Evolutionary conservation across 2,888 invertebrate genomes (phyloP).

Genomic region (Apamea crenata): DNA sequence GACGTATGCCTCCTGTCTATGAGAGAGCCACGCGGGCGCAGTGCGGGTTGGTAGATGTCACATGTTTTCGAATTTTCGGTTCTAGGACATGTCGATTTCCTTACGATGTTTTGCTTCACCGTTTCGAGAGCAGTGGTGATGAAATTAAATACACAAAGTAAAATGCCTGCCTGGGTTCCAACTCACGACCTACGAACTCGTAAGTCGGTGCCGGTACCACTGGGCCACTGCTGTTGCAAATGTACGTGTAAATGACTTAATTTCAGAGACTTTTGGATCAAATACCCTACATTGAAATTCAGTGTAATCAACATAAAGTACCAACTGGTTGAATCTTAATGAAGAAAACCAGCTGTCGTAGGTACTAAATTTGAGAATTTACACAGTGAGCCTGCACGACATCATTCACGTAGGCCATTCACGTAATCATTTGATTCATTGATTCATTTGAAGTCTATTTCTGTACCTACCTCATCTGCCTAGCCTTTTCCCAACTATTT

Average conservation of each 20-base stretch:
- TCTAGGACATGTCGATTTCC: background rate
- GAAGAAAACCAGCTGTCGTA: background rate
- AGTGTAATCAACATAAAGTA: background rate
- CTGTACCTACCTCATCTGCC: no score
- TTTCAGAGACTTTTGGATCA: background rate
- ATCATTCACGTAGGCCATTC: background rate
- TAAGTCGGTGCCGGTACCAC: background rate
- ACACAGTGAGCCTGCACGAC: background rate
- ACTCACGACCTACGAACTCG: background rate
- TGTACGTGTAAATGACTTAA: background rate
- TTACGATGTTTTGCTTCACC: background rate
- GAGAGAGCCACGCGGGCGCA: background rate
- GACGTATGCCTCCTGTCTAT: background rate
- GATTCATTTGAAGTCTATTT: background rate
- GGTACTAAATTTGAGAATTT: background rate
- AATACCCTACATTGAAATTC: constrained; percentile 4
- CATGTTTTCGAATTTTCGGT: background rate
- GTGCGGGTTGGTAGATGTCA: background rate
- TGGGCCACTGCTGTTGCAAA: background rate
- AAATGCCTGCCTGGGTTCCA: no score
- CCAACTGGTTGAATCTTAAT: constrained; percentile 1
- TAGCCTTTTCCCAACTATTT: no score
- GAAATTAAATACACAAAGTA: background rate
- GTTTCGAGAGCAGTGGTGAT: background rate
- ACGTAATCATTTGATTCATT: background rate